Percentiles rank a stretch among this genome's conserved stretches.
Conservation (phyloP, 2,113 vertebrate genomes). For the Sminthopsis crassicaudata region DNA sequence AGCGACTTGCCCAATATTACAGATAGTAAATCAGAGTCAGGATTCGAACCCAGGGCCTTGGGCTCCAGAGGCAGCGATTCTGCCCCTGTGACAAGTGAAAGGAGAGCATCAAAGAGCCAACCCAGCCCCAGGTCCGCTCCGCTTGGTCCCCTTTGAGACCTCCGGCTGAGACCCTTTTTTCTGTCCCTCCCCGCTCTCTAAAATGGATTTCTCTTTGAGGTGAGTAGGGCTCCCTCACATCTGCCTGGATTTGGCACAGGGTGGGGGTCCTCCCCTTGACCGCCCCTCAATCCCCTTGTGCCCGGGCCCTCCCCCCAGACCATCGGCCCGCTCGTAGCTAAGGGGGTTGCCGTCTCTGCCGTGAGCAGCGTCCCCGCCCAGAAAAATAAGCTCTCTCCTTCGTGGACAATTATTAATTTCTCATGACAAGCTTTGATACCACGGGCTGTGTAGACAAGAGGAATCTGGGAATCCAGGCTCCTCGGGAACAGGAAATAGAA, state of each 20-base stretch:
- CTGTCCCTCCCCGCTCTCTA: not conserved
- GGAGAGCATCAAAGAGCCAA: not conserved
- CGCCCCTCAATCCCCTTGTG: not conserved
- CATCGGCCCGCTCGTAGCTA: not conserved
- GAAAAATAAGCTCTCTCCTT: constrained; percentile 70
- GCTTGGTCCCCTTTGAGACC: not conserved
- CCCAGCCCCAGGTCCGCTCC: not conserved
- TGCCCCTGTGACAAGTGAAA: not conserved
- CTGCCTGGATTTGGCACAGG: not conserved
- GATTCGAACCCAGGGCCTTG: not conserved
- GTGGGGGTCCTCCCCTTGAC: not conserved
- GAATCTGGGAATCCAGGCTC: constrained; percentile 91
- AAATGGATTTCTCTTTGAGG: not conserved
- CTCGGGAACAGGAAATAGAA: constrained; percentile 94
- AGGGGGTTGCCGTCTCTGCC: not conserved
- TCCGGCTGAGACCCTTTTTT: not conserved
- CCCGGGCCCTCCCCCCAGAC: not conserved
- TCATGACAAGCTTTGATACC: constrained; percentile 87
- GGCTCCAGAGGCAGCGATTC: not conserved
- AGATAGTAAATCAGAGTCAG: not conserved
- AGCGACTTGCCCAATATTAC: too few species aligned
- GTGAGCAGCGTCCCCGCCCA: constrained; percentile 28
- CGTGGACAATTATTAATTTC: constrained; percentile 88
- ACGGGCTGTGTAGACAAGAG: constrained; percentile 90
- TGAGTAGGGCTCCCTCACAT: not conserved